Conservation (phyloP, 2,113 vertebrate species). For the Corvus moneduloides region DNA sequence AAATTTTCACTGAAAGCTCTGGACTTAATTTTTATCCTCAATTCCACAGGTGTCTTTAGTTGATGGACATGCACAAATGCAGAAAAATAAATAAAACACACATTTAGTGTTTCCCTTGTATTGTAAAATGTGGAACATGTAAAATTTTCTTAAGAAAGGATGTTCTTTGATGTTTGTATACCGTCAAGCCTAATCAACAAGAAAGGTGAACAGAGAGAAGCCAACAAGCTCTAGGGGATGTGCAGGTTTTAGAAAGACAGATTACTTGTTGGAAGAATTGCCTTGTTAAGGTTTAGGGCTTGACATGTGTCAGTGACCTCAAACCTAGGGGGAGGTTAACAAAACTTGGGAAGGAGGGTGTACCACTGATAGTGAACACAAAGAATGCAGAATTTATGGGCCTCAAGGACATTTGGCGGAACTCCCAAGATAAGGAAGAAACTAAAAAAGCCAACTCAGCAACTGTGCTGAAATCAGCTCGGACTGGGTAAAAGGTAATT, state of each 20-base stretch:
- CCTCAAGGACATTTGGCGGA: not conserved
- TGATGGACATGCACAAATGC: fast-evolving
- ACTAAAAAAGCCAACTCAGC: not conserved
- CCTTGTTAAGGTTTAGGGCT: not conserved
- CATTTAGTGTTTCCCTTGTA: not conserved
- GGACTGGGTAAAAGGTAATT: not conserved
- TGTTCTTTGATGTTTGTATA: not conserved
- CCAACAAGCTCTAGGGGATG: not conserved
- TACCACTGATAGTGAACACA: not conserved
- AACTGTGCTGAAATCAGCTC: not conserved
- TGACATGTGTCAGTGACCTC: not conserved
- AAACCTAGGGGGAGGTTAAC: not conserved
- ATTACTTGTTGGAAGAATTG: not conserved
- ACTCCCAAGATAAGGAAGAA: not conserved
- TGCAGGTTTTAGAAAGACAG: not conserved
- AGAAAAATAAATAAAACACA: not conserved
- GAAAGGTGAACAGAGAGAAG: not conserved
- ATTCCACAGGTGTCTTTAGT: not conserved
- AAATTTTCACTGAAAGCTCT: not conserved
- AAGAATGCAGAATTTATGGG: not conserved
- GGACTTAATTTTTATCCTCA: not conserved
- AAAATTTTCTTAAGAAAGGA: not conserved
- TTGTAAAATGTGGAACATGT: not conserved
- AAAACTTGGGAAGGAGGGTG: not conserved
- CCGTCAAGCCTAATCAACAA: not conserved